phyloP scores from a whole-genome alignment of 2,888 invertebrate genomes.

The Aphidius colemani region DNA sequence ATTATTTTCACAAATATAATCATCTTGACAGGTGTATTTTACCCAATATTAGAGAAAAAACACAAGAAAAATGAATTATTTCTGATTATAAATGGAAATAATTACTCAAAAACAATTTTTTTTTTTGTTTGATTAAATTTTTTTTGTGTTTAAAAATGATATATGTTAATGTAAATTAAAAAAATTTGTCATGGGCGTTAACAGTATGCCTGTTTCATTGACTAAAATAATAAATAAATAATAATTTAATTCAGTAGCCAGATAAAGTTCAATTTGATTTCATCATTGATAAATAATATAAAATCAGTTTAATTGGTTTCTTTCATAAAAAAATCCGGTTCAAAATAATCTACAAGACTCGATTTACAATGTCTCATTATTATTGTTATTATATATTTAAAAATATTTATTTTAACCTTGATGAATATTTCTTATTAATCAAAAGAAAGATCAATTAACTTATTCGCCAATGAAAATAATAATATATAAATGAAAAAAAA shows the following conservation, averaged over 20 bases:
- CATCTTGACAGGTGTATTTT: too few species aligned
- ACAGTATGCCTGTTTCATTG: slow-evolving; percentile 18
- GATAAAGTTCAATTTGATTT: slow-evolving; percentile 46
- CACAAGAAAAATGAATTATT: neutral
- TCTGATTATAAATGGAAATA: neutral
- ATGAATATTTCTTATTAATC: slow-evolving; percentile 27
- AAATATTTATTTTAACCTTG: too few species aligned
- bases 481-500: slow-evolving; percentile 7
- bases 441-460: slow-evolving; percentile 31
- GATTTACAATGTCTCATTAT: too few species aligned
- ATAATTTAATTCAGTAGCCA: slow-evolving; percentile 51
- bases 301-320: slow-evolving; percentile 14
- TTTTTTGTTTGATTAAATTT: too few species aligned
- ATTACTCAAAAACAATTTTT: too few species aligned
- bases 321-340: slow-evolving; percentile 6
- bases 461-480: slow-evolving; percentile 12
- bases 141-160: too few species aligned
- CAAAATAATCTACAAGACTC: neutral
- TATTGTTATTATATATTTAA: too few species aligned
- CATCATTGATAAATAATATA: slow-evolving; percentile 41
- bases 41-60: neutral
- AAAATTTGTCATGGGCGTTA: slow-evolving; percentile 27
- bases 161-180: too few species aligned
- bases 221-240: slow-evolving; percentile 19
- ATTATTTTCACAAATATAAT: too few species aligned